Base-by-base conservation (phyloP, 1,140 invertebrate species). In the Pygmarrhopalites habei region DNA sequence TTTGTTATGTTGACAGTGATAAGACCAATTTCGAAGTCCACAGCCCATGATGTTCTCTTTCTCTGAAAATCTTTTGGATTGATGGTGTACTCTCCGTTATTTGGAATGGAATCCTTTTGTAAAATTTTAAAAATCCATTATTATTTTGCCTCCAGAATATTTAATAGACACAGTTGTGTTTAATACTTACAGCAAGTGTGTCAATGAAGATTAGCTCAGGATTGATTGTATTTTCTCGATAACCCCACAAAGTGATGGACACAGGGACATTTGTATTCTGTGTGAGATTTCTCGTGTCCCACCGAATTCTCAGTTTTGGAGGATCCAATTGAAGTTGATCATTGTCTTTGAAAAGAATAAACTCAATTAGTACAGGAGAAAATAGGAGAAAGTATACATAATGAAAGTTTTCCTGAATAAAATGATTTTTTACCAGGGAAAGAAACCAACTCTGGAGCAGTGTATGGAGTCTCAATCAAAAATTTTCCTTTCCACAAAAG, bases 401-500 rank as follows among this genome's bases (percentile, higher is more conserved):
- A n/a, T n/a, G n/a, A n/a, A n/a, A n/a, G n/a, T n/a, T n/a, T n/a
- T n/a, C n/a, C n/a, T n/a, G n/a, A n/a, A n/a, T n/a, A n/a, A n/a
- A n/a, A n/a, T n/a, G n/a, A n/a, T n/a, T n/a, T n/a, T n/a, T n/a
- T n/a, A n/a, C n/a, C n/a, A n/a, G 83, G 78, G 73, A 93, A 92
- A 76, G 84, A 88, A 52, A 94, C 91, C 71, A 84, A 86, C 75
- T 92, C 87, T 0, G 86, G 83, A 3, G 90, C 88, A 0, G 85
- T 87, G 0, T 86, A 86, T 0, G 91, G 89, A 1, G 90, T 90
- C 82, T 94, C 90, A 49, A 95, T 86, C 74, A 92, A 93, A 76
- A 86, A 95, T 80, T 85, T 87, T 71, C 92, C 91, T 72, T 90
- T 91, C 89, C 92, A 96, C 70, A 92, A 86, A 74, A 85, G 91